Evolutionary conservation across 2,888 invertebrate genomes (phyloP).

Genomic region (Nipponacmea schrenckii): DNA sequence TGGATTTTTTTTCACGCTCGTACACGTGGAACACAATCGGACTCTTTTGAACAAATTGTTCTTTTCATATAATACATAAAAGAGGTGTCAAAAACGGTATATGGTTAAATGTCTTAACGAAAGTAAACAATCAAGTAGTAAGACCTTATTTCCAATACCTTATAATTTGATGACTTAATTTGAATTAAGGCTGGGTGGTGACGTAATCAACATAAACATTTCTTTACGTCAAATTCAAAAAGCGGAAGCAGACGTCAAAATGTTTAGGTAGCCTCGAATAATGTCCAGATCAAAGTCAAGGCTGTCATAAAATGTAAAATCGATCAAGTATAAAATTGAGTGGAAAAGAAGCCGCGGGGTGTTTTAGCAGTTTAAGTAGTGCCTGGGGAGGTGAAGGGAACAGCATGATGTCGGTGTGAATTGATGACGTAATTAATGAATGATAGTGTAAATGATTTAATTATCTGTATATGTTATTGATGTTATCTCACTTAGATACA

Average conservation of each 20-base stretch:
- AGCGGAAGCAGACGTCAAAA: slow-evolving; percentile 6
- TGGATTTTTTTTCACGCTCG: no score
- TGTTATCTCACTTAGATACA: neutral
- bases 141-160: neutral
- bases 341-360: neutral
- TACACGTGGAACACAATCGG: no score
- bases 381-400: neutral
- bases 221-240: neutral
- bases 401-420: neutral
- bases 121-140: no score
- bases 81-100: no score
- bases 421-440: neutral
- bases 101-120: no score
- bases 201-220: slow-evolving; percentile 5
- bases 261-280: neutral
- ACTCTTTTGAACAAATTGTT: no score
- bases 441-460: slow-evolving; percentile 4
- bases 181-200: neutral
- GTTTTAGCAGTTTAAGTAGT: neutral
- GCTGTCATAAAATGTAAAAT: neutral
- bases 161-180: slow-evolving; percentile 4
- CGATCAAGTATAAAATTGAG: neutral
- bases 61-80: no score
- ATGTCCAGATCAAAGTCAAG: slow-evolving; percentile 2
- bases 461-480: neutral